Base-by-base conservation (phyloP, 2,888 invertebrate genomes). In the Lithophane ornitopus region DNA sequence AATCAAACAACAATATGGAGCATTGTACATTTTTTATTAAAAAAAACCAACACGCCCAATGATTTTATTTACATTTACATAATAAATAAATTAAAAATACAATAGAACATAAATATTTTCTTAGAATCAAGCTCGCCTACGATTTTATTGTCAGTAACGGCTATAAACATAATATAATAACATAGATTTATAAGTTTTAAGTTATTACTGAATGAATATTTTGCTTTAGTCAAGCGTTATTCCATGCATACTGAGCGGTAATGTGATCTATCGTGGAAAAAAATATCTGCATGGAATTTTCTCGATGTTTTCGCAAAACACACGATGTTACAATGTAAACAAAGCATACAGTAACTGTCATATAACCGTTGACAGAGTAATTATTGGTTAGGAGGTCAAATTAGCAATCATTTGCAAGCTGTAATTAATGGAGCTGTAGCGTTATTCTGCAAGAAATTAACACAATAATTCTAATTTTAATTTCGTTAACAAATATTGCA, bases 311-410 rank as follows among this genome's bases (percentile, higher is more conserved):
- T 54, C 41, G 54, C 54, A 70, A 74, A 72, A 70, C 61, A 58
- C 80, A 74, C 78, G 75, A 82, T 72, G 76, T 62, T 68, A 82
- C 82, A 74, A 71, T 75, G 77, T 87, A 89, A 88, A 91, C 89
- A 92, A 91, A 86, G 80, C 80, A 70, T 85, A 82, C 87, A 85
- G 86, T 90, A 89, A 88, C 85, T 89, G 90, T 89, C 91, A 80
- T 85, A 77, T 81, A 86, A 85, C 88, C 77, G 86, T 79, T 82
- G 72, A 77, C 79, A 69, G 77, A 75, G 85, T 89, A 92, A 91
- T 92, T 89, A 87, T 88, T 83, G 26, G 73, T 26, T 70, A 79
- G 83, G 86, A 88, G 86, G 88, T 87, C 84, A 82, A 86, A 91
- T 91, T 88, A 80, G 83, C 86, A 86, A 87, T 89, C 75, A 87